Evolutionary conservation across 2,113 vertebrate genomes (phyloP).

Genomic region (Meles meles): DNA sequence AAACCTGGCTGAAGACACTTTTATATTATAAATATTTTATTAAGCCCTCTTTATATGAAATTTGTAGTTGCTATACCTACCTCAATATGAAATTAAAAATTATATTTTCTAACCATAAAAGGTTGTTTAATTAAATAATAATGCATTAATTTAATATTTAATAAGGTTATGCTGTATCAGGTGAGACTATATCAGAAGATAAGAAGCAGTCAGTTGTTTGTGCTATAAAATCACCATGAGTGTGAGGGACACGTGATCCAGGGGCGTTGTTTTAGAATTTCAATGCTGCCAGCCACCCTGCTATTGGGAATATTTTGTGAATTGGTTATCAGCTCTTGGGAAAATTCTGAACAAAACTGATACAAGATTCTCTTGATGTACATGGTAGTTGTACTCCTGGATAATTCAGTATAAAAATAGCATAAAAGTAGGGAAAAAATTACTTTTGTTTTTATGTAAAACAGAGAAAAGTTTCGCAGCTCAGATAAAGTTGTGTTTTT

Average conservation of each 20-base stretch:
- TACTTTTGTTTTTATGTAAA: not conserved
- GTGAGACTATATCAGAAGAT: not conserved
- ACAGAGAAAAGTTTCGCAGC: not conserved
- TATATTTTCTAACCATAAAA: not conserved
- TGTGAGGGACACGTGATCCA: not conserved
- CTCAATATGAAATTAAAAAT: not conserved
- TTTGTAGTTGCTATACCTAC: not conserved
- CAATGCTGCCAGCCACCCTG: not conserved
- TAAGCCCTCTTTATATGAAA: not conserved
- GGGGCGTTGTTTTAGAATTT: not conserved
- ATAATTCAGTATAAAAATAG: not conserved
- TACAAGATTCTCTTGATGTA: not conserved
- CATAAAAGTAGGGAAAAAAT: not conserved
- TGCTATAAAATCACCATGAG: not conserved
- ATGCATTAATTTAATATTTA: not conserved
- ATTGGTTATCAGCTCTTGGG: not conserved
- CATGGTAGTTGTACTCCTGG: not conserved
- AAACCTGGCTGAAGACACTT: not conserved
- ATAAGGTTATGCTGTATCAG: not conserved
- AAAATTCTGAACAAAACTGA: not conserved
- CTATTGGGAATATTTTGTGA: not conserved
- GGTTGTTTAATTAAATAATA: not conserved
- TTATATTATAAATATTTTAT: constrained; percentile 13
- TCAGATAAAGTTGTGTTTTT: not conserved
- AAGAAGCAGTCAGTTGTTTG: not conserved